Percentiles rank a stretch among this genome's conserved stretches.
These are phyloP conservation scores for Andrena marginata DNA, from an alignment of 2,888 invertebrate species.

Conservation along the genomic window DNA sequence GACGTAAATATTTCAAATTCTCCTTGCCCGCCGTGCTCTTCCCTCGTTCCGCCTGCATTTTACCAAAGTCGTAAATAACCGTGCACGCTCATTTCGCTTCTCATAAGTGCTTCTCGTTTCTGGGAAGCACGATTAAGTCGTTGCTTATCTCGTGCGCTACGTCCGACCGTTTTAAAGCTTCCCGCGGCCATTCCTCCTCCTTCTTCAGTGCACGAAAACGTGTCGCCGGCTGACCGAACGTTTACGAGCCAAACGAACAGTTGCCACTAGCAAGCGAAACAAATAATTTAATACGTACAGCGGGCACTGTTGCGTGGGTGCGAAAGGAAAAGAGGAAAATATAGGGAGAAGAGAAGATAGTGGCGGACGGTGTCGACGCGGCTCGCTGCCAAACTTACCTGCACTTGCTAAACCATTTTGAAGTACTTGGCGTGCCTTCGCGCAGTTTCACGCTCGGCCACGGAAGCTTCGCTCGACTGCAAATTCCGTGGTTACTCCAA, in stretches of 20 bases:
- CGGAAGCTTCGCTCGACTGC: constrained; percentile 21
- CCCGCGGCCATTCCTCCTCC: neutral
- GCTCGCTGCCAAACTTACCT: constrained; percentile 41
- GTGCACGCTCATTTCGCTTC: constrained; percentile 37
- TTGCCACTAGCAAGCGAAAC: neutral
- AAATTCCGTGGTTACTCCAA: constrained; percentile 19
- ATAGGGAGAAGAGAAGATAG: constrained; percentile 21
- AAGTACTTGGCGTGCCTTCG: constrained; percentile 52
- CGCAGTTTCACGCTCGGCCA: constrained; percentile 53
- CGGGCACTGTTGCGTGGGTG: too few species aligned
- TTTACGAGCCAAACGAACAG: neutral
- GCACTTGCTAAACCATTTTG: constrained; percentile 53
- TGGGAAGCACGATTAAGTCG: constrained; percentile 29
- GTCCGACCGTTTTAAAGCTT: neutral
- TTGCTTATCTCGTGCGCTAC: constrained; percentile 10
- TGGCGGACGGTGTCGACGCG: constrained; percentile 38
- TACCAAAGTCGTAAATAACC: constrained; percentile 57
- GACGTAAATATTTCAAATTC: constrained; percentile 69
- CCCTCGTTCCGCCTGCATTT: neutral
- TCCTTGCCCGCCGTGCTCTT: constrained; percentile 34
- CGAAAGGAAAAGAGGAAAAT: neutral
- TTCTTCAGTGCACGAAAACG: neutral
- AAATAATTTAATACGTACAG: too few species aligned
- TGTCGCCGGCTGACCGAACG: neutral
- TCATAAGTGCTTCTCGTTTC: constrained; percentile 40